Conservation (phyloP, 92 coral and sea anemone species). For the Parazoanthus swiftii region DNA sequence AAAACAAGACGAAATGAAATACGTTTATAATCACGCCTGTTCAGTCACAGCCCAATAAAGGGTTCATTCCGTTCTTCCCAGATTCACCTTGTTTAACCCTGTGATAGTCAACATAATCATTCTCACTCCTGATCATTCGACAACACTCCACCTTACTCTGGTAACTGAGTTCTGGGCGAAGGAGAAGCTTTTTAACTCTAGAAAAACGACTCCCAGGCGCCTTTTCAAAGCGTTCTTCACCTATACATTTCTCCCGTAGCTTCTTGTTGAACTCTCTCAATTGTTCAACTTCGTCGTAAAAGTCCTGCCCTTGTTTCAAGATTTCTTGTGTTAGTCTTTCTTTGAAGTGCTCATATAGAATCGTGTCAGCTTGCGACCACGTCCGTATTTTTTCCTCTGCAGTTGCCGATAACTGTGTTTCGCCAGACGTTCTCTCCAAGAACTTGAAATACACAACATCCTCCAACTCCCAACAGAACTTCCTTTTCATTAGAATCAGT, state of each 20-base stretch:
- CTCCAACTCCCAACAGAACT: constrained; percentile 81
- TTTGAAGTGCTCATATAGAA: constrained; percentile 68
- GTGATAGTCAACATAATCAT: constrained; percentile 69
- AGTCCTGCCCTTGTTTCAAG: constrained; percentile 46
- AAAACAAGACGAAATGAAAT: no score
- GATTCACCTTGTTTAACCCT: constrained; percentile 56
- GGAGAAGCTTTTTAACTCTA: constrained; percentile 41
- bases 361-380: constrained; percentile 75
- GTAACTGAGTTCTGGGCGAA: constrained; percentile 55
- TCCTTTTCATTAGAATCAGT: constrained; percentile 70
- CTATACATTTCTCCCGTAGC: constrained; percentile 68
- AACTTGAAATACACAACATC: constrained; percentile 76
- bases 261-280: constrained; percentile 53
- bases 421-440: constrained; percentile 55
- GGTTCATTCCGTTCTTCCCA: neutral
- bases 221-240: constrained; percentile 23
- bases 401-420: constrained; percentile 50
- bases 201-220: constrained; percentile 39
- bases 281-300: constrained; percentile 60
- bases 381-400: constrained; percentile 52
- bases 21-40: neutral
- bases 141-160: constrained; percentile 67
- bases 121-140: constrained; percentile 80
- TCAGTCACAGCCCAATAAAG: constrained; percentile 13
- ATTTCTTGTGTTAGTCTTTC: constrained; percentile 52